These are phyloP conservation scores for Omphaloscelis lunosa DNA, from an alignment of 2,888 invertebrate genomes.

Conservation along the genomic window DNA sequence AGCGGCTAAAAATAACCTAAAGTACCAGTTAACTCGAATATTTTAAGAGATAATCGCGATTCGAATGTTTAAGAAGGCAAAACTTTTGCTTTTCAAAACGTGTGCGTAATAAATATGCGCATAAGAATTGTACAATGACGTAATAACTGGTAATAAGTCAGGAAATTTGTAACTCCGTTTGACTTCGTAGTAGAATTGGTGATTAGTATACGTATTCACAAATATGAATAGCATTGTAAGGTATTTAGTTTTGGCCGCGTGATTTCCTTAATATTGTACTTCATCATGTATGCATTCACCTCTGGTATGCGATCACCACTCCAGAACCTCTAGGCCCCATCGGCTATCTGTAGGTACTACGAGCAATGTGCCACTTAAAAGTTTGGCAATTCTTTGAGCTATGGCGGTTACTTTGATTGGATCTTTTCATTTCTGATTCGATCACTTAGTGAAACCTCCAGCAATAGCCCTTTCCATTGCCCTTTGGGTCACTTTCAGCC, in stretches of 20 bases:
- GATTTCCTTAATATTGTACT: neutral
- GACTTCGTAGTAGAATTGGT: slow-evolving; percentile 14
- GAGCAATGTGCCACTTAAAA: too few relatives aligned
- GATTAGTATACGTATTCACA: neutral
- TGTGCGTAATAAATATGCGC: slow-evolving; percentile 59
- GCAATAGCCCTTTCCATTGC: too few relatives aligned
- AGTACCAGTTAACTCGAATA: slow-evolving; percentile 57
- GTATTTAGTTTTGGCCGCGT: neutral
- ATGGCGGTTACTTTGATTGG: too few relatives aligned
- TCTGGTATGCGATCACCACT: neutral
- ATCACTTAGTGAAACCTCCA: too few relatives aligned
- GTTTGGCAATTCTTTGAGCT: too few relatives aligned
- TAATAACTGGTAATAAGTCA: slow-evolving; percentile 16
- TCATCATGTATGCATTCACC: neutral
- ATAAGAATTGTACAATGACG: slow-evolving; percentile 56
- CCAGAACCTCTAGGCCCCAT: too few relatives aligned
- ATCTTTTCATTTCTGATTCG: too few relatives aligned
- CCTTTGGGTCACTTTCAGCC: too few relatives aligned
- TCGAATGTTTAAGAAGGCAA: slow-evolving; percentile 39
- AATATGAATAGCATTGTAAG: neutral
- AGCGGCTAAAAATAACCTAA: slow-evolving; percentile 57
- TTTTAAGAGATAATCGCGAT: slow-evolving; percentile 57
- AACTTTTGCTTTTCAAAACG: slow-evolving; percentile 61
- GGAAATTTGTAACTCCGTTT: slow-evolving; percentile 27
- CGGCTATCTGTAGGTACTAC: too few relatives aligned